Percentiles rank a stretch among this genome's conserved stretches.
Conservation (phyloP, 2,113 vertebrate genomes). For the Bettongia penicillata region DNA sequence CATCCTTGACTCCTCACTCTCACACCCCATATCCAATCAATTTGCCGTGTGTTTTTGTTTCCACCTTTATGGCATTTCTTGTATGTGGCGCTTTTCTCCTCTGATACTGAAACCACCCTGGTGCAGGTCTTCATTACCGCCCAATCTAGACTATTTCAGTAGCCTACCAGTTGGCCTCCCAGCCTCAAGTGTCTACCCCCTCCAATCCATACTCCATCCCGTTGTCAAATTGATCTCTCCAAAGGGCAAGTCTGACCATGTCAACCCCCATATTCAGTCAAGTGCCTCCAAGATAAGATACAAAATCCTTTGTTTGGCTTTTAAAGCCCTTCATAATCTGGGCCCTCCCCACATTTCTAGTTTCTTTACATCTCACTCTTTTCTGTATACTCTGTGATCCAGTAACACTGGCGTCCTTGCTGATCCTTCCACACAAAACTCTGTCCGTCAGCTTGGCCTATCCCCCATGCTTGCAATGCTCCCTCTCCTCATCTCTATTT, state of each 20-base stretch:
- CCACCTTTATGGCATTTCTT: background rate
- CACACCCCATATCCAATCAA: background rate
- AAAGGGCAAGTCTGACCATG: background rate
- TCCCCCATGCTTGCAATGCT: background rate
- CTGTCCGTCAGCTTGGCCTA: background rate
- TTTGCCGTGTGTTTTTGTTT: background rate
- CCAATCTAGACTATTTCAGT: background rate
- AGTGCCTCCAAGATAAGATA: background rate
- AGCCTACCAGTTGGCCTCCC: background rate
- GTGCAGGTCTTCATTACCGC: background rate
- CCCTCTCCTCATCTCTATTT: background rate
- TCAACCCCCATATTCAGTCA: background rate
- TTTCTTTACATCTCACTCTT: background rate
- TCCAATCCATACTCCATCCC: background rate
- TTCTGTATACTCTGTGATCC: background rate
- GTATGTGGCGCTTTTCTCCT: background rate
- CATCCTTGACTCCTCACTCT: background rate
- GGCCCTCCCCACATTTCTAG: background rate
- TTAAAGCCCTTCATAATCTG: background rate
- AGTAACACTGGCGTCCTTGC: background rate
- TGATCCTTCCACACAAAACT: background rate
- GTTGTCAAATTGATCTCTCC: background rate
- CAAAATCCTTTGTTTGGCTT: background rate
- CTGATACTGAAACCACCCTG: background rate
- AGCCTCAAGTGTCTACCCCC: background rate